Base-by-base conservation (phyloP, 2,113 vertebrate genomes). In the Halcyon malimbica region DNA sequence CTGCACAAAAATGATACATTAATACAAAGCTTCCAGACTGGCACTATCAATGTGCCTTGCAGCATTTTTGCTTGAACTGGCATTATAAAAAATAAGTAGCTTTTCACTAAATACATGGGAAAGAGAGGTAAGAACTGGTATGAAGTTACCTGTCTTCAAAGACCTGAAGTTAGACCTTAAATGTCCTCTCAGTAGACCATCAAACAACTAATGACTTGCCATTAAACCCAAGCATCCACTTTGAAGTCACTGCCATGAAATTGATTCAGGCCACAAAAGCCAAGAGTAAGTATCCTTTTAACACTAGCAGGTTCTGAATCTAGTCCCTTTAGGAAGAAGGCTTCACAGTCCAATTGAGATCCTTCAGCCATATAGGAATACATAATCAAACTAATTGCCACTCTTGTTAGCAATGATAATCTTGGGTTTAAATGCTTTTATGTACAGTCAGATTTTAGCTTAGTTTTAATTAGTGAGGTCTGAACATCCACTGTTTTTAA, bases 371-470 rank as follows among this genome's bases (percentile, higher is more conserved):
- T 53, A 63, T 26, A 81, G 46, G 33, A 70, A 63, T 54, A 85
- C 11, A 25, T 8, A 93, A 71, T 19, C 1, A 86, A 69, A 56
- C 28, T 24, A 53, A 84, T 18, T 79, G 33, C 11, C 17, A 33
- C 51, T 87, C 9, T 62, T 42, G 17, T 59, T 67, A 82, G 51
- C 77, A 90, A 70, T 60, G 16, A 25, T 69, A 41, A 94, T 71
- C 56, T 85, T 88, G 44, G 6, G 9, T 83, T 87, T 73, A 77
- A 85, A 90, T 31, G 31, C 13, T 48, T 89, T 54, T 65, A 83
- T 51, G 17, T 89, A 86, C 28, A 90, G 83, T 53, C 4, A 91
- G 60, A 83, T 83, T 93, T 96, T 76, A 95, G 71, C 16, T 41
- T 54, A 68, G 9, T 80, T 83, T 92, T 74, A 56, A 91, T 76